These are phyloP conservation scores for Silurus glanis DNA, from an alignment of 2,113 vertebrate species.

Conservation along the genomic window DNA sequence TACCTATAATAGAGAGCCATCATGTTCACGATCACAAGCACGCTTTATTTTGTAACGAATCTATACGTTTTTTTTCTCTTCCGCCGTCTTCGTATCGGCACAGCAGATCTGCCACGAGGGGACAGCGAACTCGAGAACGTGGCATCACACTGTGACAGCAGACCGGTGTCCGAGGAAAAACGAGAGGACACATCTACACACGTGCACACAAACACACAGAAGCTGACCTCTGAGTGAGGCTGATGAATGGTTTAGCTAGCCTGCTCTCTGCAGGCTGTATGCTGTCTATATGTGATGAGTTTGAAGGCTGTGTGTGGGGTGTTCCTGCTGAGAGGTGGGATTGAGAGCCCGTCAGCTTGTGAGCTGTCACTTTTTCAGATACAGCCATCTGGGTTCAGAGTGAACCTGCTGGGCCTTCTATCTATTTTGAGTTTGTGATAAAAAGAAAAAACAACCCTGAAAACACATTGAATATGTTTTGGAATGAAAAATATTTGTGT, in stretches of 20 bases:
- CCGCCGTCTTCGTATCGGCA: background rate
- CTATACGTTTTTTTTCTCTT: background rate
- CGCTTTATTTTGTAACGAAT: background rate
- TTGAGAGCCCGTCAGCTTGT: constrained; percentile 21
- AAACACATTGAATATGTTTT: background rate
- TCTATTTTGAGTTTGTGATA: background rate
- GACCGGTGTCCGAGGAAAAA: constrained; percentile 34
- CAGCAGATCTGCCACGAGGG: constrained; percentile 35
- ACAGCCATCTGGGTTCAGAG: constrained; percentile 60
- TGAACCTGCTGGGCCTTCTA: constrained; percentile 49
- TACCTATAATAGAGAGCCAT: too few species aligned
- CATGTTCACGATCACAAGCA: too few species aligned
- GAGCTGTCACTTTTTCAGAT: constrained; percentile 54
- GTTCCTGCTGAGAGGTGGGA: constrained; percentile 35
- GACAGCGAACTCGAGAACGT: constrained; percentile 43
- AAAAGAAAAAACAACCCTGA: background rate
- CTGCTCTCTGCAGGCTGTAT: constrained; percentile 5
- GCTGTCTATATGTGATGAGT: constrained; percentile 11
- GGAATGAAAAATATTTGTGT: background rate
- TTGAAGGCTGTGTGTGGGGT: background rate
- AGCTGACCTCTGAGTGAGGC: background rate
- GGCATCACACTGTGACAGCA: constrained; percentile 39
- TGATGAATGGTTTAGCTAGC: constrained; percentile 34
- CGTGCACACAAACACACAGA: constrained; percentile 10
- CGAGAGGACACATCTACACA: background rate